Conservation (phyloP, 2,113 vertebrate species). For the Indri indri region DNA sequence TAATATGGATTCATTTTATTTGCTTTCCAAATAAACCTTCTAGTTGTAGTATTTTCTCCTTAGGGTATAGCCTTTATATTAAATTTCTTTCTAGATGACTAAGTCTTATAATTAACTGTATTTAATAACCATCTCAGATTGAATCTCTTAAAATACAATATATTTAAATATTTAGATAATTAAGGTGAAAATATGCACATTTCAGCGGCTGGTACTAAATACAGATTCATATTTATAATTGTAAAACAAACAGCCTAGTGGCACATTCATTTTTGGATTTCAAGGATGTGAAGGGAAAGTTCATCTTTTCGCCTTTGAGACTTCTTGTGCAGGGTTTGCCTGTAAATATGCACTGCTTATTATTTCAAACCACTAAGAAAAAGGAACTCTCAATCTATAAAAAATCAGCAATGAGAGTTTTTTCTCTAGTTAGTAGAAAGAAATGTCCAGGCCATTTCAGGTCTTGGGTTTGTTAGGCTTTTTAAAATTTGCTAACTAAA, state of each 20-base stretch:
- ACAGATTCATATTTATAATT: not conserved
- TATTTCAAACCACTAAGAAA: not conserved
- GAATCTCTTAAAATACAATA: conserved; percentile 22
- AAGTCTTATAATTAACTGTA: conserved; percentile 32
- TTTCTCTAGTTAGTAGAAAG: not conserved
- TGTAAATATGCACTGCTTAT: not conserved
- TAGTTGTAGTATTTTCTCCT: conserved; percentile 5
- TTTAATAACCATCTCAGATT: not conserved
- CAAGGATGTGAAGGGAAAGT: not conserved
- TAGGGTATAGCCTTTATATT: not conserved
- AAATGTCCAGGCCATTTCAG: not conserved
- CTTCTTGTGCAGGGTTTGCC: not conserved
- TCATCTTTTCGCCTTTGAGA: not conserved
- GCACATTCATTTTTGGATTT: not conserved
- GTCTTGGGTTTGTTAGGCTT: not conserved
- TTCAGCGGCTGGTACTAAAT: not conserved
- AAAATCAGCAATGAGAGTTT: not conserved
- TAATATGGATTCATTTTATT: conserved; percentile 21
- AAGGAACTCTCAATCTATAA: not conserved
- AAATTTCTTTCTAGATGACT: conserved; percentile 28
- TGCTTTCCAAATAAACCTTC: conserved; percentile 8
- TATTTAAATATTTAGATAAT: not conserved
- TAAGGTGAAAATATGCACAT: not conserved
- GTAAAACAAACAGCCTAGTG: not conserved
- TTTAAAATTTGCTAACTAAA: not conserved